Evolutionary conservation across 2,797 vertebrate species (phyloP).

Genomic region (Rhinogobio ventralis): DNA sequence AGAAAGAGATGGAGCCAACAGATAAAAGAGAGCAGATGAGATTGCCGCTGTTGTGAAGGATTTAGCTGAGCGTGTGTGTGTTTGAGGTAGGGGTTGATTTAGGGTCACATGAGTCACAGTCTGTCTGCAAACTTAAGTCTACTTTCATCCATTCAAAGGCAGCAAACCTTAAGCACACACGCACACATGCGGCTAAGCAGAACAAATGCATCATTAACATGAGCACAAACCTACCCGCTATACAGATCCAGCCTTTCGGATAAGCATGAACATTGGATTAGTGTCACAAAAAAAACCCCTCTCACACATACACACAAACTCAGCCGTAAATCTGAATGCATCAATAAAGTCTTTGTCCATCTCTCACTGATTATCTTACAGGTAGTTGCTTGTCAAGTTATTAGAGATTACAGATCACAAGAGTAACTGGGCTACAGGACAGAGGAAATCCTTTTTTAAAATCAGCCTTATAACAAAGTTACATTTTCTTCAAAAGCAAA

Average conservation of each 20-base stretch:
- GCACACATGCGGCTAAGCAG: not conserved
- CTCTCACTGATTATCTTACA: constrained; percentile 15
- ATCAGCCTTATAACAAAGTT: not conserved
- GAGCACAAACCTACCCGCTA: not conserved
- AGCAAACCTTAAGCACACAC: constrained; percentile 15
- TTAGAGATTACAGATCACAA: constrained; percentile 14
- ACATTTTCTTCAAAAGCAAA: not conserved
- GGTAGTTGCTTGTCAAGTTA: not conserved
- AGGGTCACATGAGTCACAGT: constrained; percentile 30
- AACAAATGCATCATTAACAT: constrained; percentile 42
- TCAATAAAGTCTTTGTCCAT: constrained; percentile 13
- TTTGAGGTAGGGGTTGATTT: constrained; percentile 32
- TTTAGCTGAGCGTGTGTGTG: constrained; percentile 18
- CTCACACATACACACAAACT: constrained; percentile 8
- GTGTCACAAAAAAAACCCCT: not conserved
- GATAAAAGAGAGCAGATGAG: constrained; percentile 42
- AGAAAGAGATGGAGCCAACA: constrained; percentile 29
- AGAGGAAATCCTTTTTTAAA: not conserved
- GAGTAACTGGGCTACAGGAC: not conserved
- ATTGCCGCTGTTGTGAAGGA: constrained; percentile 21
- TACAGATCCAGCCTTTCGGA: not conserved
- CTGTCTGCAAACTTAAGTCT: constrained; percentile 36
- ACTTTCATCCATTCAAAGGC: constrained; percentile 3
- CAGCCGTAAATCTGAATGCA: not conserved
- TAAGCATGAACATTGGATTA: constrained; percentile 31